These are phyloP conservation scores for Tragelaphus scriptus DNA, from an alignment of 2,113 vertebrate species.

Conservation along the genomic window DNA sequence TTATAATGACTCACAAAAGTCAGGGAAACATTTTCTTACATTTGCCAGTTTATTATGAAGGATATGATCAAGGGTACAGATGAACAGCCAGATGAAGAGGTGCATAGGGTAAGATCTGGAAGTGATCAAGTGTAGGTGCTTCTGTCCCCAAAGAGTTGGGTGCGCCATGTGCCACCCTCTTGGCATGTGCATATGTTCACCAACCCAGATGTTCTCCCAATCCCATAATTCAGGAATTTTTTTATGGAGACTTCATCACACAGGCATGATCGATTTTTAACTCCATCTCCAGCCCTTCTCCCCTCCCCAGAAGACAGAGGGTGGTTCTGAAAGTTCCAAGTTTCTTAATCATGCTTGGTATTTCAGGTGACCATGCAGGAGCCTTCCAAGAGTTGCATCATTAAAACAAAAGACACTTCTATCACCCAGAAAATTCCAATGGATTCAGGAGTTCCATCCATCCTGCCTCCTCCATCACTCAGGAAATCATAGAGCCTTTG, in stretches of 20 bases:
- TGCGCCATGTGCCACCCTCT: fast-evolving
- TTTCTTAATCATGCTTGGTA: background rate
- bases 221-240: background rate
- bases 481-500: background rate
- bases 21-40: background rate
- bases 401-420: background rate
- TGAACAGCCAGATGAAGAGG: background rate
- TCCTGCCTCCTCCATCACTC: background rate
- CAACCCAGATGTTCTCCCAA: background rate
- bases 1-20: background rate
- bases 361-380: background rate
- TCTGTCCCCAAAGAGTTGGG: background rate
- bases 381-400: background rate
- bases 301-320: background rate
- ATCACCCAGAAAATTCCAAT: background rate
- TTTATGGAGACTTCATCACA: background rate
- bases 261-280: background rate
- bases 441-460: background rate
- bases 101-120: background rate
- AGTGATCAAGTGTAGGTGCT: background rate
- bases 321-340: background rate
- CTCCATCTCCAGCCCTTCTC: background rate
- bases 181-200: background rate
- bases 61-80: background rate
- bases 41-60: background rate